Conservation (phyloP, 37 sponge, comb jelly and placozoan genomes). For the Hormiphora californensis region DNA sequence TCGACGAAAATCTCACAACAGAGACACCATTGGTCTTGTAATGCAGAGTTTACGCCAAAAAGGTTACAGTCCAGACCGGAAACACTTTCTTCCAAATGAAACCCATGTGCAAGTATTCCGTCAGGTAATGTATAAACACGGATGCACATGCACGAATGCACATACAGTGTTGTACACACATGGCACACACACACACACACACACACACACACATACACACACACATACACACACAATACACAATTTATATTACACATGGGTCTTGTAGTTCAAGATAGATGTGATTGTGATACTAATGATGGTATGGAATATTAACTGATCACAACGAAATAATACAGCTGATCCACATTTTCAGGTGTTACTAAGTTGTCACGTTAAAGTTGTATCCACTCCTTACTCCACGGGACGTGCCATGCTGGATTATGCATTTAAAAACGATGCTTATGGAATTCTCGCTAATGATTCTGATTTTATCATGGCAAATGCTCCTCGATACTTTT, state of each 20-base stretch:
- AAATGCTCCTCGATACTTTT: neutral
- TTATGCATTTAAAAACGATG: neutral
- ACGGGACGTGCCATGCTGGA: neutral
- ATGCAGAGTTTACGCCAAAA: slow-evolving; percentile 2
- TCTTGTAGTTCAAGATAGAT: no score
- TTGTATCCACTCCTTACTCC: neutral
- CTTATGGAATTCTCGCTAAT: neutral
- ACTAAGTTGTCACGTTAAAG: slow-evolving; percentile 5
- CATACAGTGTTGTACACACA: no score
- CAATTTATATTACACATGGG: no score
- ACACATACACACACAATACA: no score
- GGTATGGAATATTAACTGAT: no score
- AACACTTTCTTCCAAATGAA: slow-evolving; percentile 33
- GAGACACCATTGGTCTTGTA: neutral
- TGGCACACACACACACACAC: no score
- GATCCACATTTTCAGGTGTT: neutral
- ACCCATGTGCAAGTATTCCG: slow-evolving; percentile 23
- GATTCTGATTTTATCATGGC: neutral
- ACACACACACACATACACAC: no score
- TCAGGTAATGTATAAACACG: no score
- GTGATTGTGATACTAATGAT: no score
- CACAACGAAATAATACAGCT: neutral
- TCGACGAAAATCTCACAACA: neutral
- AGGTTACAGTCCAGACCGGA: slow-evolving; percentile 17
- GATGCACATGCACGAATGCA: no score